phyloP scores from a whole-genome alignment of 2,797 vertebrate genomes.

The Notamacropus eugenii region DNA sequence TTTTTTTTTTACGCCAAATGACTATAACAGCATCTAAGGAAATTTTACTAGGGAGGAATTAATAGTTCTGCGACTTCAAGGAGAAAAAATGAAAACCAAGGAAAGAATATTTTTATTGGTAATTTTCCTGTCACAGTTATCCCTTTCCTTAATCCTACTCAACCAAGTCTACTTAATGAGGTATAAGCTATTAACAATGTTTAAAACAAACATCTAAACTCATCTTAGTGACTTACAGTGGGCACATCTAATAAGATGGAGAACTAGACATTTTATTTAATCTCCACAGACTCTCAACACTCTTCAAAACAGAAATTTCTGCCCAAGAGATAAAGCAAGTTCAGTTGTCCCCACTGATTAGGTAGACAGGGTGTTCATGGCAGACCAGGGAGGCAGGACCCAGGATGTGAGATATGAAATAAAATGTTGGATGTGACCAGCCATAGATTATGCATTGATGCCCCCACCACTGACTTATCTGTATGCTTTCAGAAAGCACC shows the following conservation, averaged over 20 bases:
- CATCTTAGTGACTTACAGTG: not conserved
- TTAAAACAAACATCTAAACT: not conserved
- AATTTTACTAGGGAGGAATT: conserved; percentile 59
- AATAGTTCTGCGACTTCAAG: conserved; percentile 43
- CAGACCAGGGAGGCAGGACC: too few species aligned
- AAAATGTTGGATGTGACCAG: too few species aligned
- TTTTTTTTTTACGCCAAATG: conserved; percentile 73
- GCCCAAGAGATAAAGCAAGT: not conserved
- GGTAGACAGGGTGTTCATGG: too few species aligned
- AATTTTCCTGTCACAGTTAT: conserved; percentile 39
- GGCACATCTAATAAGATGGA: not conserved
- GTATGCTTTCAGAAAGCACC: too few species aligned
- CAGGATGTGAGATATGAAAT: too few species aligned
- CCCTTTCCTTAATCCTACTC: not conserved
- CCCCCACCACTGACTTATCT: too few species aligned
- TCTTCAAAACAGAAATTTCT: not conserved
- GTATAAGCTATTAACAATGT: not conserved
- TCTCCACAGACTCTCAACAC: not conserved
- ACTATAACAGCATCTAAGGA: conserved; percentile 67
- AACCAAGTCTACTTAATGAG: not conserved
- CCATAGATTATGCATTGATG: too few species aligned
- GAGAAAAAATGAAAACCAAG: conserved; percentile 63
- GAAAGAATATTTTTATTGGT: conserved; percentile 47
- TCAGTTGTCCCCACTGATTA: not conserved
- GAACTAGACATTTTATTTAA: not conserved